A percentile compares a stretch with the other conserved stretches of the same genome.
phyloP scores from a whole-genome alignment of 2,797 vertebrate genomes.

The Erpetoichthys calabaricus region DNA sequence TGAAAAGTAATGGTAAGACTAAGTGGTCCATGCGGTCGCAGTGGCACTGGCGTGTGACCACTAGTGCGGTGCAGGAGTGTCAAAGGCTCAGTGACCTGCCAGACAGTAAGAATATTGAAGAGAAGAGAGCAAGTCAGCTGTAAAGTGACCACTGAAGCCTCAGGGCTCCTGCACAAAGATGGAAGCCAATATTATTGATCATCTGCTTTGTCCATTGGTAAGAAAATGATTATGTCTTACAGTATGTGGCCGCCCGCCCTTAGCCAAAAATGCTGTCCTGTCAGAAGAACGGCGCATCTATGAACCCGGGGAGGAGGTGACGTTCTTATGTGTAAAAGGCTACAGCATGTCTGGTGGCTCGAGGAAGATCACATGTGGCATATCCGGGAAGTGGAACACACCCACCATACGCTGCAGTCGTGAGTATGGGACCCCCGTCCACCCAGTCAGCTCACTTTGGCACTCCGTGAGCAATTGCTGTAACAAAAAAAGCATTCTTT shows the following conservation, averaged over 20 bases:
- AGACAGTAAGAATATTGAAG: too few relatives aligned
- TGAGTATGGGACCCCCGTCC: slow-evolving; percentile 39
- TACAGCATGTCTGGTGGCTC: slow-evolving; percentile 33
- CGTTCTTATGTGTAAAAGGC: slow-evolving; percentile 48
- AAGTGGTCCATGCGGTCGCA: not conserved
- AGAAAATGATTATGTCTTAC: not conserved
- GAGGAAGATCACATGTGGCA: slow-evolving; percentile 45
- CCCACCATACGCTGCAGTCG: slow-evolving; percentile 54
- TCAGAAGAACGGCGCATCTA: slow-evolving; percentile 41
- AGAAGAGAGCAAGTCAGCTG: too few relatives aligned
- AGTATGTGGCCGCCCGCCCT: slow-evolving; percentile 54
- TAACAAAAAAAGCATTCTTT: too few relatives aligned
- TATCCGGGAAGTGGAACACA: slow-evolving; percentile 46
- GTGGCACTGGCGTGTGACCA: too few relatives aligned
- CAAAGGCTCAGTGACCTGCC: too few relatives aligned
- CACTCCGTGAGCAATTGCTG: too few relatives aligned
- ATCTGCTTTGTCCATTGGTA: too few relatives aligned
- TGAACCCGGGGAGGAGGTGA: slow-evolving; percentile 48
- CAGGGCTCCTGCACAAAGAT: slow-evolving; percentile 35
- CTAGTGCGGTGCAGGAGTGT: too few relatives aligned
- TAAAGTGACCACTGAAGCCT: slow-evolving; percentile 7
- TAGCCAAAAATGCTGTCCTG: slow-evolving; percentile 37
- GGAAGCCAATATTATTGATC: slow-evolving; percentile 7
- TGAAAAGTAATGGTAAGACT: too few relatives aligned
- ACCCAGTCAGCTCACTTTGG: too few relatives aligned